These are phyloP conservation scores for Zaprionus africanus DNA, from an alignment of 1,140 invertebrate species.

Conservation along the genomic window DNA sequence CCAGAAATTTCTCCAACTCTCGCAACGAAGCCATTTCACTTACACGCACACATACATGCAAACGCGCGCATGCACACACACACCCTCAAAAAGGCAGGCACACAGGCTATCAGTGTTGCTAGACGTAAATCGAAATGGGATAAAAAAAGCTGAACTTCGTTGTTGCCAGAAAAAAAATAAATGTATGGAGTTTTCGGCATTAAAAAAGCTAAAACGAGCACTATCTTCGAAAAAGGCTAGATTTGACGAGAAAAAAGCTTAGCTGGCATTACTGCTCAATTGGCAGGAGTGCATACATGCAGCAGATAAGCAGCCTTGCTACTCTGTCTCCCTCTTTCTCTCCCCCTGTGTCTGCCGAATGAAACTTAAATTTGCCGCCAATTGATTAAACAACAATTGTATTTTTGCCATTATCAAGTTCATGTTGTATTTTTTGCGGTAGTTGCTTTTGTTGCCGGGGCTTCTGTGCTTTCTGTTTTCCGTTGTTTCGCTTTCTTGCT, in stretches of 20 bases:
- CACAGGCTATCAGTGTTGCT: background rate
- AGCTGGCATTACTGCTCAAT: too few relatives aligned
- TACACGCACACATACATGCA: slow-evolving; percentile 10
- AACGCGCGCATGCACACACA: slow-evolving; percentile 12
- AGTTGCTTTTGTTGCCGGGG: background rate
- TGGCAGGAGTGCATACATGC: background rate
- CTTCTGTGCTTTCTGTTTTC: background rate
- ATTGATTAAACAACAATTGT: slow-evolving; percentile 50
- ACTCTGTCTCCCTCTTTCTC: background rate
- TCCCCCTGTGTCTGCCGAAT: background rate
- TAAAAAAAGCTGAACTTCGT: too few relatives aligned
- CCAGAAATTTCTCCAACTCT: slow-evolving; percentile 17
- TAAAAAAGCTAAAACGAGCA: too few relatives aligned
- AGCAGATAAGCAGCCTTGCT: slow-evolving; percentile 2
- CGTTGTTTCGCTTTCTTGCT: background rate
- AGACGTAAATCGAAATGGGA: too few relatives aligned
- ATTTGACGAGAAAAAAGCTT: too few relatives aligned
- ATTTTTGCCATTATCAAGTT: slow-evolving; percentile 40
- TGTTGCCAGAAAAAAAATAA: too few relatives aligned
- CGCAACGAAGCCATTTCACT: slow-evolving; percentile 9
- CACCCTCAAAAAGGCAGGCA: background rate
- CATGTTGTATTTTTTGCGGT: slow-evolving; percentile 9
- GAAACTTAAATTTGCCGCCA: slow-evolving; percentile 1
- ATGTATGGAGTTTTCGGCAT: too few relatives aligned
- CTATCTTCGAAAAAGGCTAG: too few relatives aligned